Conservation (phyloP, 1,140 invertebrate species). For the Ylistrum balloti region DNA sequence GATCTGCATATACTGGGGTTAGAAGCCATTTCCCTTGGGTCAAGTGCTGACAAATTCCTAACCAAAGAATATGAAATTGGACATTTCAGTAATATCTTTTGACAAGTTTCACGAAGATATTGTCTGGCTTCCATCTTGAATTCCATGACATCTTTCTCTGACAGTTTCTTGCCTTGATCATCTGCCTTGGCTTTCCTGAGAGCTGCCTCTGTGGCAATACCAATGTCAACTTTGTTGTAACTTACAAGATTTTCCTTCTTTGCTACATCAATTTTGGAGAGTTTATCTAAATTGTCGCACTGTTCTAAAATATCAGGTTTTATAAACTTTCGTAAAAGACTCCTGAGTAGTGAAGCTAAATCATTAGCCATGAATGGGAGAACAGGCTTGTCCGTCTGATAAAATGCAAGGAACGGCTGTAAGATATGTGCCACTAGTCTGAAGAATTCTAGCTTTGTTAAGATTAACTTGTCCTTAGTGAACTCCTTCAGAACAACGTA, state of each 20-base stretch:
- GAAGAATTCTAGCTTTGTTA: too few relatives aligned
- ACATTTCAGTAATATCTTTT: not conserved
- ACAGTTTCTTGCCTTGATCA: not conserved
- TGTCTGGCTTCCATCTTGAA: not conserved
- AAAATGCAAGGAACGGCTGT: too few relatives aligned
- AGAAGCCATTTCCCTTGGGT: not conserved
- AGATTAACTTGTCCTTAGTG: too few relatives aligned
- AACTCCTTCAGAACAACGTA: too few relatives aligned
- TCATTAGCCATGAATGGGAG: too few relatives aligned
- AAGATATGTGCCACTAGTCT: too few relatives aligned
- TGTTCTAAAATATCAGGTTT: too few relatives aligned
- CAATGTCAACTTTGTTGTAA: constrained; percentile 5
- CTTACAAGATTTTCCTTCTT: not conserved
- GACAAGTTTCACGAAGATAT: not conserved
- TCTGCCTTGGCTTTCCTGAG: not conserved
- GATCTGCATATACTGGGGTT: not conserved
- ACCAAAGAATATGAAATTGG: not conserved
- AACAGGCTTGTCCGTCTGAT: too few relatives aligned
- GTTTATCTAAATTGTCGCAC: not conserved
- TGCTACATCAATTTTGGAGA: not conserved
- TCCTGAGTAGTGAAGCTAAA: too few relatives aligned
- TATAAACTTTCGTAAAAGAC: too few relatives aligned
- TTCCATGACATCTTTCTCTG: not conserved
- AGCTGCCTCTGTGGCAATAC: not conserved
- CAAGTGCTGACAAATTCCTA: not conserved